These are phyloP conservation scores for Drosophila incognita DNA, from an alignment of 2,888 invertebrate species.

Conservation along the genomic window DNA sequence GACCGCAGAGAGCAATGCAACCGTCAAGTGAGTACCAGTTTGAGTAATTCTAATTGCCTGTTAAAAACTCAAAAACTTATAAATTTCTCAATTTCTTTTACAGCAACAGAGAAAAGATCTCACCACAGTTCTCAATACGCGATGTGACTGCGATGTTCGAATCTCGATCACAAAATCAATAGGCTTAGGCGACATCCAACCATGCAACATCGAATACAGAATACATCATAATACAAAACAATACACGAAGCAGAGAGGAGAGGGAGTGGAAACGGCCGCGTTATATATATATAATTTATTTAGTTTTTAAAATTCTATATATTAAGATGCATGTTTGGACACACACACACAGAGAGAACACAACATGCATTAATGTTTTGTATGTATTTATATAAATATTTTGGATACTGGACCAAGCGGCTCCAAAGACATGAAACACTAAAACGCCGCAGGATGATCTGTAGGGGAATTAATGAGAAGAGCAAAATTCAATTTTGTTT, in stretches of 20 bases:
- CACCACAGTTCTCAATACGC: constrained; percentile 90
- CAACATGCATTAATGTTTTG: constrained; percentile 13
- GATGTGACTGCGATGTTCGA: constrained; percentile 94
- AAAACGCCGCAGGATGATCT: constrained; percentile 38
- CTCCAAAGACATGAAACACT: constrained; percentile 66
- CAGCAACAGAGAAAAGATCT: constrained; percentile 89
- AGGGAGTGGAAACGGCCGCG: constrained; percentile 36
- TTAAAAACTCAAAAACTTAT: not conserved
- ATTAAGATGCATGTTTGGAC: constrained; percentile 38
- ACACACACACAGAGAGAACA: constrained; percentile 10
- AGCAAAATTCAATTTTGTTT: constrained; percentile 76
- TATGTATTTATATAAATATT: constrained; percentile 22
- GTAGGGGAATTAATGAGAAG: constrained; percentile 21
- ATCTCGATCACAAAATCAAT: constrained; percentile 87
- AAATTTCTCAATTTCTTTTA: constrained; percentile 37
- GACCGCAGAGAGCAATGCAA: constrained; percentile 53
- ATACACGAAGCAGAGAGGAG: constrained; percentile 5
- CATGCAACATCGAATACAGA: constrained; percentile 52
- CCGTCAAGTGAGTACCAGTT: constrained; percentile 54
- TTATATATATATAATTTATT: constrained; percentile 74
- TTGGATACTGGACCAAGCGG: constrained; percentile 58
- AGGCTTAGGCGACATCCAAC: constrained; percentile 63
- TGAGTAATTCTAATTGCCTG: not conserved
- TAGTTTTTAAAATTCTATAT: constrained; percentile 61
- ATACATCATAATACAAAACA: constrained; percentile 19